phyloP scores from a whole-genome alignment of 2,797 vertebrate species.

The Numenius phaeopus region DNA sequence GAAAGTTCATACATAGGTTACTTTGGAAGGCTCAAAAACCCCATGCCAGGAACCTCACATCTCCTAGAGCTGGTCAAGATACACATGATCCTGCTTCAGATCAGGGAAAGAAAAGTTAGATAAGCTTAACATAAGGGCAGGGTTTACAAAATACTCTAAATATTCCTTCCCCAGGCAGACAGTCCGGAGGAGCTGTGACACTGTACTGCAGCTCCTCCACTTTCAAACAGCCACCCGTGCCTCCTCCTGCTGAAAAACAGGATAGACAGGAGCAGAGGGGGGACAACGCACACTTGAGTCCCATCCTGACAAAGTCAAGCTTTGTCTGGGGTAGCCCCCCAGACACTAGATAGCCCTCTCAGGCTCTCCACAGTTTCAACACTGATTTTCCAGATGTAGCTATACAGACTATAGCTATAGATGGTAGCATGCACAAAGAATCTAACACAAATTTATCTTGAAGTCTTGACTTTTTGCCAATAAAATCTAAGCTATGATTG shows the following conservation, averaged over 20 bases:
- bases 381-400: not conserved
- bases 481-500: not conserved
- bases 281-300: rapidly evolving
- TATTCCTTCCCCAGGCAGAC: not conserved
- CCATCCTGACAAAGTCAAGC: not conserved
- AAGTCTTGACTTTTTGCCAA: not conserved
- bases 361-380: not conserved
- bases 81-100: not conserved
- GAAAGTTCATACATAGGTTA: not conserved
- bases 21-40: not conserved
- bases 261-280: not conserved
- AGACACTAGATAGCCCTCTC: not conserved
- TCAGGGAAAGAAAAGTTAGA: not conserved
- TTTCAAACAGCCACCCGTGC: not conserved
- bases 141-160: not conserved
- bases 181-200: not conserved
- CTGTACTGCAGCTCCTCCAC: not conserved
- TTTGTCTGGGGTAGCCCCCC: not conserved
- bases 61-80: not conserved
- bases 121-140: not conserved
- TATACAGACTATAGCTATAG: not conserved
- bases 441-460: not conserved
- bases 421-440: not conserved
- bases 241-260: not conserved
- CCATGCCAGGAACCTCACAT: not conserved